Percentiles rank a stretch among this genome's conserved stretches.
These are phyloP conservation scores for Polypedilum vanderplanki DNA, from an alignment of 1,140 invertebrate genomes.

Conservation along the genomic window DNA sequence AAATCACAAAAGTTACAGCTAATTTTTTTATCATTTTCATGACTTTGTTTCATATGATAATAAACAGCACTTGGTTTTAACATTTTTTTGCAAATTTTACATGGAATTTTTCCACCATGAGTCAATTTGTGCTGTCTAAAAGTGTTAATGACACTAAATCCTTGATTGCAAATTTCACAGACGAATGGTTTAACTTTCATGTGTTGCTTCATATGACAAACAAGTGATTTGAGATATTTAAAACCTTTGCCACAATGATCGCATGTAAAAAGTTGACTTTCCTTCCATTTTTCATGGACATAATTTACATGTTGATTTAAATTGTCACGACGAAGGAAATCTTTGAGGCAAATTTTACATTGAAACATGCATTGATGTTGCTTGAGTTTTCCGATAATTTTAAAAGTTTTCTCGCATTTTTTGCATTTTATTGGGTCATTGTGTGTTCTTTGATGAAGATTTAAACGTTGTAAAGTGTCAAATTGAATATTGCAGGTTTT, in stretches of 20 bases:
- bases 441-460: neutral
- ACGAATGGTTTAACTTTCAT: neutral
- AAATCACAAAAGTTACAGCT: neutral
- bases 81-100: neutral
- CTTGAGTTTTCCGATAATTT: neutral
- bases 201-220: neutral
- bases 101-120: neutral
- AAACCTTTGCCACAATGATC: neutral
- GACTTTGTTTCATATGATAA: neutral
- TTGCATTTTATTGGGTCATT: neutral
- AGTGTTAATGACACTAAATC: neutral
- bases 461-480: neutral
- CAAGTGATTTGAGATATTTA: neutral
- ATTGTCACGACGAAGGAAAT: neutral
- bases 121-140: neutral
- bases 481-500: neutral
- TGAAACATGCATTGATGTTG: neutral
- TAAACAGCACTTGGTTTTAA: neutral
- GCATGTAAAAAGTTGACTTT: neutral
- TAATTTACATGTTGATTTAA: neutral
- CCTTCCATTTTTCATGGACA: neutral
- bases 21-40: neutral
- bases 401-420: neutral
- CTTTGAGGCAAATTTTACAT: neutral
- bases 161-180: neutral